Conservation (phyloP, 2,113 vertebrate genomes). For the Siniperca chuatsi region DNA sequence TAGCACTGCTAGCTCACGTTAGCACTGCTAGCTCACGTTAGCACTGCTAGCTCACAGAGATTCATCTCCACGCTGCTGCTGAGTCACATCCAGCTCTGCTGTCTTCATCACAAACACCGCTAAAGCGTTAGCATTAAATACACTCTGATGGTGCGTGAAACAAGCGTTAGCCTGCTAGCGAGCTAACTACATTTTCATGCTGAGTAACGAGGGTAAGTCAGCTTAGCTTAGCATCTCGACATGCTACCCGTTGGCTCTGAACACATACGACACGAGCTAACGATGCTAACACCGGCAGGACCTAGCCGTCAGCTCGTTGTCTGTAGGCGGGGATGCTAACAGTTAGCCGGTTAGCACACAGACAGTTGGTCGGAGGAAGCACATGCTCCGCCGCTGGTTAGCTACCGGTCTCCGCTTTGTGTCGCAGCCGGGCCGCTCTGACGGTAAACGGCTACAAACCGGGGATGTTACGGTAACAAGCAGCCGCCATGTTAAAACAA, state of each 20-base stretch:
- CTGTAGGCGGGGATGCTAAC: conserved; percentile 16
- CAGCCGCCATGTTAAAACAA: too few relatives aligned
- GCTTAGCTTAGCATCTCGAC: conserved; percentile 16
- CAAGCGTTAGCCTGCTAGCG: background rate
- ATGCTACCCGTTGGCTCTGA: background rate
- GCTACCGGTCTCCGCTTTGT: conserved; percentile 39
- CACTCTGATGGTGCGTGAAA: background rate
- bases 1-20: background rate
- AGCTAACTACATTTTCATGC: background rate
- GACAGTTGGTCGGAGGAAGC: background rate
- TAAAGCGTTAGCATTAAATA: background rate
- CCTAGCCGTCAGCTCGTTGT: background rate
- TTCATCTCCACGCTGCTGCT: too few relatives aligned
- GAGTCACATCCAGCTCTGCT: too few relatives aligned
- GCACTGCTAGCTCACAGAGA: background rate
- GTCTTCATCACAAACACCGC: background rate
- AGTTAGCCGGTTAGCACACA: conserved; percentile 32
- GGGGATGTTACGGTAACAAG: background rate
- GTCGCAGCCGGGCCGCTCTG: background rate
- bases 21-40: background rate
- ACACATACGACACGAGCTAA: background rate
- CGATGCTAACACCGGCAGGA: conserved; percentile 12
- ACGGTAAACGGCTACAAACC: background rate
- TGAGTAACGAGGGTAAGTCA: conserved; percentile 29
- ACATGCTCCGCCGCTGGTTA: conserved; percentile 35